A percentile compares a stretch with the other conserved stretches of the same genome.
Conservation (phyloP, 2,113 vertebrate species). For the Rhabdornis inornatus region DNA sequence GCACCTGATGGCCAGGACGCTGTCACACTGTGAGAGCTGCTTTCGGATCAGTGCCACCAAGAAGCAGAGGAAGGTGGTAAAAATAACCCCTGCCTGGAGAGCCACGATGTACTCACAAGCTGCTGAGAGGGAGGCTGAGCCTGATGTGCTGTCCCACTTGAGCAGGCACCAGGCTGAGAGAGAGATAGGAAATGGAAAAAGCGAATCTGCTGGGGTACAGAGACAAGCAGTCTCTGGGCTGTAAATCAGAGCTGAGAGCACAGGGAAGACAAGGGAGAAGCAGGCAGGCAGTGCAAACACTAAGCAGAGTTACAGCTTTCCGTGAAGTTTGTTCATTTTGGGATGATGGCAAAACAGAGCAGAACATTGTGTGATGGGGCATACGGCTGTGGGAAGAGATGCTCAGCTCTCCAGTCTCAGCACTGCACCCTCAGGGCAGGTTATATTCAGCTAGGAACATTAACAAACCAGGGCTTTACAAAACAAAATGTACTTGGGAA, state of each 20-base stretch:
- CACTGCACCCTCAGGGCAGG: background rate
- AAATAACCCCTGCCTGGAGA: background rate
- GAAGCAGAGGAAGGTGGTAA: background rate
- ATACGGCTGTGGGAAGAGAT: background rate
- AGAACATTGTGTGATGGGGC: background rate
- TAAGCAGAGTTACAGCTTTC: background rate
- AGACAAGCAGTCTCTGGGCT: background rate
- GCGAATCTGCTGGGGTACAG: background rate
- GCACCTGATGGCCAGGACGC: background rate
- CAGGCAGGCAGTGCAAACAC: background rate
- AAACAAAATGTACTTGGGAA: background rate
- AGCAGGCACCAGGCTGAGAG: background rate
- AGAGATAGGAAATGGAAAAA: background rate
- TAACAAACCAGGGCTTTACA: background rate
- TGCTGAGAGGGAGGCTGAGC: background rate
- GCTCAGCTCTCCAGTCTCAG: background rate
- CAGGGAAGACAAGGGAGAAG: background rate
- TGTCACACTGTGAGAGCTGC: background rate
- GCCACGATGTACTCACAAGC: background rate
- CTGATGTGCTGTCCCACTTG: background rate
- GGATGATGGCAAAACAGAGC: background rate
- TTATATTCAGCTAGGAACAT: background rate
- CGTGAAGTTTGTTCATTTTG: rapidly evolving
- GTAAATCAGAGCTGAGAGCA: background rate
- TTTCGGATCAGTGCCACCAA: background rate